Conservation (phyloP, 2,888 invertebrate species). For the Meta bourneti region DNA sequence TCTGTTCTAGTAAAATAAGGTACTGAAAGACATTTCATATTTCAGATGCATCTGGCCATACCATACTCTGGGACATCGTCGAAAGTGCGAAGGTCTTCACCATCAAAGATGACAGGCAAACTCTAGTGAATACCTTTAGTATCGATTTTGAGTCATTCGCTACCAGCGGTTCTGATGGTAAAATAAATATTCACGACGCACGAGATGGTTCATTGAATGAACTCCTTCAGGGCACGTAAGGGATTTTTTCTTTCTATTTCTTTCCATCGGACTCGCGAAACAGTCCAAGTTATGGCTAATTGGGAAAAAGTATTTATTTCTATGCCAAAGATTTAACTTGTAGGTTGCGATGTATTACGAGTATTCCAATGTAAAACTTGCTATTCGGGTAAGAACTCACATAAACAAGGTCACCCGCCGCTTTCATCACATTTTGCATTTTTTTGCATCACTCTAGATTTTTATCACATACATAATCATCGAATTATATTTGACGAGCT, state of each 20-base stretch:
- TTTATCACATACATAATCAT: no score
- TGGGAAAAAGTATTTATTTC: background rate
- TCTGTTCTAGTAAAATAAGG: no score
- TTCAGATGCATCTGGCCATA: constrained; percentile 47
- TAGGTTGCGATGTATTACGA: background rate
- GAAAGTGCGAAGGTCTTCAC: background rate
- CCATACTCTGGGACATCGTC: constrained; percentile 14
- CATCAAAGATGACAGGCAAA: constrained; percentile 28
- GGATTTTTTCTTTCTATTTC: background rate
- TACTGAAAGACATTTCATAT: no score
- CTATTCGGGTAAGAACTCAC: no score
- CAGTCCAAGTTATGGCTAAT: background rate
- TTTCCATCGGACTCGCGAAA: background rate
- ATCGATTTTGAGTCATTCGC: background rate
- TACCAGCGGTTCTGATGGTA: constrained; percentile 36
- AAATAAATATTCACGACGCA: constrained; percentile 35
- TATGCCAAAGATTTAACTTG: background rate
- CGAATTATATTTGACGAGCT: no score
- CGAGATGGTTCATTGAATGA: background rate
- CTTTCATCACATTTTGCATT: no score
- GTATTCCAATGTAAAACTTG: no score
- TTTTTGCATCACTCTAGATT: no score
- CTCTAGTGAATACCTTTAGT: constrained; percentile 35
- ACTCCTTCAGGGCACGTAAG: constrained; percentile 38
- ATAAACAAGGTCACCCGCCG: no score